Percentiles rank a stretch among this genome's conserved stretches.
These are phyloP conservation scores for Andinoacara biseriatus DNA, from an alignment of 2,113 vertebrate genomes.

Conservation along the genomic window DNA sequence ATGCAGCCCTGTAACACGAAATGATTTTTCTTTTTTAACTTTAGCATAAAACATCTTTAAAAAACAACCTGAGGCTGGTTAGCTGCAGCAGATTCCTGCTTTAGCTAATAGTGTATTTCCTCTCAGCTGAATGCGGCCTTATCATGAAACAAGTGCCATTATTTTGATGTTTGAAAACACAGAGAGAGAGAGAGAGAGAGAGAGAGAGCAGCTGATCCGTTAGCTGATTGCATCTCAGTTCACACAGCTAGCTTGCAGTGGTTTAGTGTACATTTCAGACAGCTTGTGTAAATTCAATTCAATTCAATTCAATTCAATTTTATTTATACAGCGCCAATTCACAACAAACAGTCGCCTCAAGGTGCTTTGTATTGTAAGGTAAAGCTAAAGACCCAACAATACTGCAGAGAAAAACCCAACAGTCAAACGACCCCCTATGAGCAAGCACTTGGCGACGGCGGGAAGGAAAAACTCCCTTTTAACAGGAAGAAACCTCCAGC, in stretches of 20 bases:
- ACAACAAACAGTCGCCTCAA: too few relatives aligned
- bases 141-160: neutral
- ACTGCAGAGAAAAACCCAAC: too few relatives aligned
- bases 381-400: too few relatives aligned
- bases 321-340: too few relatives aligned
- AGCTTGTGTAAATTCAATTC: too few relatives aligned
- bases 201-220: neutral
- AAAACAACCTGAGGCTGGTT: neutral
- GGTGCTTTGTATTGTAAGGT: too few relatives aligned
- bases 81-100: neutral
- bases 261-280: neutral
- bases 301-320: too few relatives aligned
- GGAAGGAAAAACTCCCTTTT: too few relatives aligned
- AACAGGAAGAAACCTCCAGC: too few relatives aligned
- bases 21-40: neutral
- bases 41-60: neutral
- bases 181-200: fast-evolving
- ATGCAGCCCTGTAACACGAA: fast-evolving
- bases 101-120: neutral
- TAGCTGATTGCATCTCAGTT: neutral
- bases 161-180: neutral
- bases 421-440: too few relatives aligned
- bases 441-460: too few relatives aligned
- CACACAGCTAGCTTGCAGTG: neutral
- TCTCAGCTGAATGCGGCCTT: neutral